Evolutionary conservation across 2,888 invertebrate species (phyloP).

Genomic region (Pristionchus maxplancki): DNA sequence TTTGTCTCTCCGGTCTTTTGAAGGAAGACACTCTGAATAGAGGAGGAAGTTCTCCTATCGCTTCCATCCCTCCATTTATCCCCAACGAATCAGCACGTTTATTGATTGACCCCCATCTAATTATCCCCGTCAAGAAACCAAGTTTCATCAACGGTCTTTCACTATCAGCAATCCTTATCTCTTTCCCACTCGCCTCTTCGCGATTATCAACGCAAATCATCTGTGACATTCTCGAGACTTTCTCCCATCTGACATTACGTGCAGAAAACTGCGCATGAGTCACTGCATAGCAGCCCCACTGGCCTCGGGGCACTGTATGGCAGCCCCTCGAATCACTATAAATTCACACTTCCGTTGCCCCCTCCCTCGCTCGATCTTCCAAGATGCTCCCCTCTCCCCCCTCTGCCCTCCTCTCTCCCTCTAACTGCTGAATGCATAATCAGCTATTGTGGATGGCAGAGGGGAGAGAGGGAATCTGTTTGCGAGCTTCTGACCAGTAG

Average conservation of each 20-base stretch:
- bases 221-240: neutral
- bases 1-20: neutral
- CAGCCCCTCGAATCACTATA: constrained; percentile 3
- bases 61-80: neutral
- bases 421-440: constrained; percentile 10
- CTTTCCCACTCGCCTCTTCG: neutral
- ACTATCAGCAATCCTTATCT: neutral
- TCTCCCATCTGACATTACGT: neutral
- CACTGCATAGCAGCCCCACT: neutral
- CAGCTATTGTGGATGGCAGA: neutral
- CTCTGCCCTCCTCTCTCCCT: neutral
- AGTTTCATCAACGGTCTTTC: neutral
- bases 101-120: no score
- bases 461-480: neutral
- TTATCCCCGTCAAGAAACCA: no score
- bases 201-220: neutral
- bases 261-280: neutral
- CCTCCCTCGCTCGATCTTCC: neutral
- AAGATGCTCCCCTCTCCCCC: neutral
- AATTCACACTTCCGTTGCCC: neutral
- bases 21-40: neutral
- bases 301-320: neutral
- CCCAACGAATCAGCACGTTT: no score
- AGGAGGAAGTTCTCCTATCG: neutral
- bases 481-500: constrained; percentile 28